Percentiles rank a stretch among this genome's conserved stretches.
Conservation (phyloP, 1,140 invertebrate species). For the Hyphantria cunea region DNA sequence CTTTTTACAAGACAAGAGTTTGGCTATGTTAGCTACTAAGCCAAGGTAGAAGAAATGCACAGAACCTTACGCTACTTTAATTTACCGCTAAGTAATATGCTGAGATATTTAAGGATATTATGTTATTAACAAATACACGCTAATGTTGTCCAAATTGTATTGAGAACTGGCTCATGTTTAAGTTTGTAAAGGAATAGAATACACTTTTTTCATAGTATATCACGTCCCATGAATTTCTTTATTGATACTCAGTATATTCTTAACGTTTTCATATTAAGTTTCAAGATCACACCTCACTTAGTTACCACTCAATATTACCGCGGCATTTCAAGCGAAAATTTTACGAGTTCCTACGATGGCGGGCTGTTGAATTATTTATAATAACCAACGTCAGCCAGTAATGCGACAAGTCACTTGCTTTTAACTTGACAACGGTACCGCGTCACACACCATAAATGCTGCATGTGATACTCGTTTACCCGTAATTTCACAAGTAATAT, state of each 20-base stretch:
- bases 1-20: too few relatives aligned
- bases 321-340: conserved; percentile 7
- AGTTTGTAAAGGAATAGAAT: too few relatives aligned
- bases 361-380: conserved; percentile 28
- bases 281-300: conserved; percentile 8
- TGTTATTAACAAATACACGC: too few relatives aligned
- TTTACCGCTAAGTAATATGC: too few relatives aligned
- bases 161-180: too few relatives aligned
- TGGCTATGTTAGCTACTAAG: too few relatives aligned
- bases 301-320: conserved; percentile 13
- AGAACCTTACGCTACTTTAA: too few relatives aligned
- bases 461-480: neutral
- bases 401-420: conserved; percentile 24
- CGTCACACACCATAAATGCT: conserved; percentile 12
- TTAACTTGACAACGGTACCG: conserved; percentile 17
- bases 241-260: neutral
- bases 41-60: too few relatives aligned
- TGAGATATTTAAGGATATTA: too few relatives aligned
- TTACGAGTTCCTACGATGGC: conserved; percentile 20
- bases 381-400: conserved; percentile 15
- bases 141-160: too few relatives aligned
- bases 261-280: conserved; percentile 4
- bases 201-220: too few relatives aligned
- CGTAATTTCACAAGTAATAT: conserved; percentile 3
- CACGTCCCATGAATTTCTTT: too few relatives aligned